Percentiles rank a stretch among this genome's conserved stretches.
Conservation (phyloP, 2,113 vertebrate genomes). For the Ctenodactylus gundi region DNA sequence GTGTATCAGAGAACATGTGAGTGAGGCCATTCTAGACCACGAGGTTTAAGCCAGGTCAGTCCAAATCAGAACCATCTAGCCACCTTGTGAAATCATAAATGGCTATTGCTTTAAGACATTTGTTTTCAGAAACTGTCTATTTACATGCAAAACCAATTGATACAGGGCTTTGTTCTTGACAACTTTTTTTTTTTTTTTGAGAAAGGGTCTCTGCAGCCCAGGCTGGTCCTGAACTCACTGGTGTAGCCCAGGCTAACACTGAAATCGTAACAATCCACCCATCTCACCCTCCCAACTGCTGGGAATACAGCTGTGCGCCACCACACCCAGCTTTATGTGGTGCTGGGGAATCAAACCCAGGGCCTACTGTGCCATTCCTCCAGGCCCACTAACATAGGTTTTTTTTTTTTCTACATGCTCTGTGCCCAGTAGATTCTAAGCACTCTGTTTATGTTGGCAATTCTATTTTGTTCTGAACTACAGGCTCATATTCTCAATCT, state of each 20-base stretch:
- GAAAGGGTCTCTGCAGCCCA: too few species aligned
- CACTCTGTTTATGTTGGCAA: neutral
- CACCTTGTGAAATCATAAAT: neutral
- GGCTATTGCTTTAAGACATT: neutral
- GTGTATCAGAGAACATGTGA: neutral
- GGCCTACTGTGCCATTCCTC: too few species aligned
- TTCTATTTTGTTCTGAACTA: neutral
- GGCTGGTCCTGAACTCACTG: too few species aligned
- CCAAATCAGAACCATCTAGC: neutral
- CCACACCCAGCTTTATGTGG: too few species aligned
- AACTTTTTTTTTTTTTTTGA: neutral
- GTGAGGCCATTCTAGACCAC: neutral
- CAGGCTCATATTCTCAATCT: neutral
- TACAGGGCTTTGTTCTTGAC: neutral
- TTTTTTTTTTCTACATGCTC: slow-evolving; percentile 7
- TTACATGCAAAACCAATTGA: slow-evolving; percentile 28
- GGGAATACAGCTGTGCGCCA: too few species aligned
- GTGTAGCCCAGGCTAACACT: too few species aligned
- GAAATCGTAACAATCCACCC: too few species aligned
- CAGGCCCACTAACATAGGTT: too few species aligned
- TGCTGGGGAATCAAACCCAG: too few species aligned
- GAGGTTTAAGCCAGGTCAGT: neutral
- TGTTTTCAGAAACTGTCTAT: neutral
- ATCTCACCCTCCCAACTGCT: too few species aligned
- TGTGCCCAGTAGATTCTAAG: neutral